These are phyloP conservation scores for Cryptophagus acutangulus DNA, from an alignment of 2,888 invertebrate genomes.

Conservation along the genomic window DNA sequence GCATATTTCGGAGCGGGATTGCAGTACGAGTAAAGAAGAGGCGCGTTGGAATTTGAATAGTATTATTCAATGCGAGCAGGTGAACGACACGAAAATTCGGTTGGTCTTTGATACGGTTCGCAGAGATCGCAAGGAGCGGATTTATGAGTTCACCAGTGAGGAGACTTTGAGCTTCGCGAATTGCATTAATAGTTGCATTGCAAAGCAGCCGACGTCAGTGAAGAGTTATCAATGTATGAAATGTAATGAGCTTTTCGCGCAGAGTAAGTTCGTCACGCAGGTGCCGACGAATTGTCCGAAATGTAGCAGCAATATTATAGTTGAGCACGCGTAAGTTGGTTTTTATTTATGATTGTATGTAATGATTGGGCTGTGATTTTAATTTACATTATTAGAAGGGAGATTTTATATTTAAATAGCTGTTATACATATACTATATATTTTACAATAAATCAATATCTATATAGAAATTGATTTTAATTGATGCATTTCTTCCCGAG, in stretches of 20 bases:
- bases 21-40: conserved; percentile 37
- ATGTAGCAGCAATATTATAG: conserved; percentile 56
- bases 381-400: too few relatives aligned
- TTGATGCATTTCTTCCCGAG: too few relatives aligned
- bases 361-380: too few relatives aligned
- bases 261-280: conserved; percentile 30
- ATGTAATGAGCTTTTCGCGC: conserved; percentile 58
- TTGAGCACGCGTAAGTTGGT: conserved; percentile 38
- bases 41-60: conserved; percentile 51
- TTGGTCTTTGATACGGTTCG: conserved; percentile 60
- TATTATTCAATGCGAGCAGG: conserved; percentile 50
- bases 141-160: conserved; percentile 54
- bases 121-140: conserved; percentile 54
- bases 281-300: conserved; percentile 50
- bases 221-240: conserved; percentile 58
- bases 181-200: conserved; percentile 32
- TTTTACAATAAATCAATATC: too few relatives aligned
- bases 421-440: too few relatives aligned
- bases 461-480: too few relatives aligned
- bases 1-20: conserved; percentile 42
- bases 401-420: too few relatives aligned
- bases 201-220: conserved; percentile 42
- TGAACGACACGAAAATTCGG: conserved; percentile 44
- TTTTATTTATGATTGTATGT: too few relatives aligned
- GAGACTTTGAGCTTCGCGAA: conserved; percentile 49